Percentiles rank a stretch among this genome's conserved stretches.
Conservation (phyloP, 2,113 vertebrate species). For the Stigmatopora nigra region DNA sequence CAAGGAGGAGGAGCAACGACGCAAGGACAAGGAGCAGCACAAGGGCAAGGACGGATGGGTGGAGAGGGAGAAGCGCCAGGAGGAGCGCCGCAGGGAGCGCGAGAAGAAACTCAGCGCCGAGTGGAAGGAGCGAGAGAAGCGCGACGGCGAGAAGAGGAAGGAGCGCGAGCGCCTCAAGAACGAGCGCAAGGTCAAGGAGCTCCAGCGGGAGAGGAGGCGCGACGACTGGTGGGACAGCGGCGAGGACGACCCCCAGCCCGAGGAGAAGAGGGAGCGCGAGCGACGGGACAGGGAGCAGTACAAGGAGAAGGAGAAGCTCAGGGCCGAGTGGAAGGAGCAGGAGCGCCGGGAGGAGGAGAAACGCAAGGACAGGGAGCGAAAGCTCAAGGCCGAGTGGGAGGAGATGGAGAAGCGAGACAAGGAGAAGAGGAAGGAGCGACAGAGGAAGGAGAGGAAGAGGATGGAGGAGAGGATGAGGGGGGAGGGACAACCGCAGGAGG, state of each 20-base stretch:
- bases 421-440: conserved; percentile 4
- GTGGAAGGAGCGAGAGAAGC: conserved; percentile 2
- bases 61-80: conserved; percentile 5
- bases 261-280: not conserved
- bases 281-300: not conserved
- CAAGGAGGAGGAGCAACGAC: not conserved
- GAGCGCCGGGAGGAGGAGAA: conserved; percentile 2
- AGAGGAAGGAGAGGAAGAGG: conserved; percentile 1
- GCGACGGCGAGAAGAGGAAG: not conserved
- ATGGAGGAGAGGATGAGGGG: not conserved
- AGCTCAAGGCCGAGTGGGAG: conserved; percentile 6
- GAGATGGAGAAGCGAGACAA: conserved; percentile 8
- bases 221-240: not conserved
- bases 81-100: not conserved
- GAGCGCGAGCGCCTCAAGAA: conserved; percentile 1
- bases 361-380: not conserved
- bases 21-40: not conserved
- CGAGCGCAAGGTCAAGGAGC: not conserved
- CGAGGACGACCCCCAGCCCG: not conserved
- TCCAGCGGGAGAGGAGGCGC: not conserved
- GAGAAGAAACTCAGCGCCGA: not conserved
- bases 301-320: conserved; percentile 2
- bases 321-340: not conserved
- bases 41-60: not conserved
- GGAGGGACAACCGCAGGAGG: not conserved